Conservation (phyloP, 2,113 vertebrate genomes). For the Passer domesticus region DNA sequence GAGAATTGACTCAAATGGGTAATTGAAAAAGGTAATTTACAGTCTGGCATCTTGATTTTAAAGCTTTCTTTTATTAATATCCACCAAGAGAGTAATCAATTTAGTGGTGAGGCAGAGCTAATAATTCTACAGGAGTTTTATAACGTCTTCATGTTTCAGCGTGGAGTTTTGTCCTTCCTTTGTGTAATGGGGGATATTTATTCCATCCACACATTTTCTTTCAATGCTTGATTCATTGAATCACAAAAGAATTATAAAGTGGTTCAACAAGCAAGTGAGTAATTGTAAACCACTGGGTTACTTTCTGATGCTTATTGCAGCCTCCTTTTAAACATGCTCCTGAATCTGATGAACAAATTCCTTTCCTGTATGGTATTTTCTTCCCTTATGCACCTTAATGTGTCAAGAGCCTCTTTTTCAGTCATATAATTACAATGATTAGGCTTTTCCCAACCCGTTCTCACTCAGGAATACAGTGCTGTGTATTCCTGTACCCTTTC, state of each 20-base stretch:
- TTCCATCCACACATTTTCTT: constrained; percentile 61
- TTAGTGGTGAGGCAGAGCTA: constrained; percentile 68
- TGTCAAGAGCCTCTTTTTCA: constrained; percentile 32
- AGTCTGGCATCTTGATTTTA: constrained; percentile 71
- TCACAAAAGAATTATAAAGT: constrained; percentile 67
- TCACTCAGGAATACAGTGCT: background rate
- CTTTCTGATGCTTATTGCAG: constrained; percentile 59
- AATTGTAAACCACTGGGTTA: constrained; percentile 50
- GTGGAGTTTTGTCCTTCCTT: constrained; percentile 66
- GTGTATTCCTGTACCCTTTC: background rate
- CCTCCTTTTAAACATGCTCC: constrained; percentile 20
- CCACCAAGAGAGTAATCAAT: constrained; percentile 71
- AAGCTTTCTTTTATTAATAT: constrained; percentile 71
- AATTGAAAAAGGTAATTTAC: constrained; percentile 74
- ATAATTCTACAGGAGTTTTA: constrained; percentile 67
- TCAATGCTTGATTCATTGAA: constrained; percentile 54
- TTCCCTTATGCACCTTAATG: constrained; percentile 15
- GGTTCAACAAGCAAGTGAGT: constrained; percentile 61
- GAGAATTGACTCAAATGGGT: constrained; percentile 68
- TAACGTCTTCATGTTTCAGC: constrained; percentile 47
- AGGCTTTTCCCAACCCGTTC: background rate
- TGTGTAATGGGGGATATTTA: constrained; percentile 63
- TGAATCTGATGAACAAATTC: constrained; percentile 60
- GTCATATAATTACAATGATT: constrained; percentile 49
- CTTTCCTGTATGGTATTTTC: constrained; percentile 41